Conservation (phyloP, 2,797 vertebrate genomes). For the Gephyroberyx darwinii region DNA sequence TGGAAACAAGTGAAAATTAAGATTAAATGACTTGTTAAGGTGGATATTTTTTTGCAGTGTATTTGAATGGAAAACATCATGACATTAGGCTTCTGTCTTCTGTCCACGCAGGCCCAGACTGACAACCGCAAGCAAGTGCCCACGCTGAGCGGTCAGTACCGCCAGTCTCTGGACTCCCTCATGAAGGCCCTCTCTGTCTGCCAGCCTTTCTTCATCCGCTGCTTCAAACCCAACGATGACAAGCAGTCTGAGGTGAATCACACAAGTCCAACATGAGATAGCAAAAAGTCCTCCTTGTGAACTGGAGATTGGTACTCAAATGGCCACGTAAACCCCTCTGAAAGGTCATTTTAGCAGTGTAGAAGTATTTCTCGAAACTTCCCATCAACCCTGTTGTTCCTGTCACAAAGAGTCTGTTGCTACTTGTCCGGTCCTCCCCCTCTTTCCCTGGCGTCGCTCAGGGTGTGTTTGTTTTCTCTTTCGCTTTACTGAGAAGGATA, state of each 20-base stretch:
- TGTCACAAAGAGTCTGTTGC: too few species aligned
- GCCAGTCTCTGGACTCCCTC: constrained; percentile 92
- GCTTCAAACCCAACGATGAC: constrained; percentile 94
- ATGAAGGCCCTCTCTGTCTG: constrained; percentile 92
- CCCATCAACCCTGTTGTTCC: too few species aligned
- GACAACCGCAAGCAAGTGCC: constrained; percentile 83
- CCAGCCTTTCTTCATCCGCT: constrained; percentile 95
- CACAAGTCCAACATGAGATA: not conserved
- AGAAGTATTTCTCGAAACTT: too few species aligned
- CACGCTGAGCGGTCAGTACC: constrained; percentile 92
- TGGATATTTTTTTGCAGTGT: too few species aligned
- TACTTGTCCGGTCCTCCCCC: too few species aligned
- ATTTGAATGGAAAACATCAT: not conserved
- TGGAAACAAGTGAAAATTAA: too few species aligned
- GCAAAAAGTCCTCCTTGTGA: not conserved
- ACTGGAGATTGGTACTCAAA: not conserved
- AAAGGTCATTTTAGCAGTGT: too few species aligned
- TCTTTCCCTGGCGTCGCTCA: too few species aligned
- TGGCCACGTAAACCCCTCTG: not conserved
- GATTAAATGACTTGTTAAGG: too few species aligned
- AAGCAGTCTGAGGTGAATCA: constrained; percentile 89
- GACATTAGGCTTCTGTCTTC: not conserved
- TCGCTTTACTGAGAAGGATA: too few species aligned
- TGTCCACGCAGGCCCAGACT: constrained; percentile 53
- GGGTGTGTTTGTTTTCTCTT: too few species aligned